Evolutionary conservation across 1,140 invertebrate species (phyloP), one percentile per base, ranked within the genome.

Genomic region (Papilio polytes): DNA sequence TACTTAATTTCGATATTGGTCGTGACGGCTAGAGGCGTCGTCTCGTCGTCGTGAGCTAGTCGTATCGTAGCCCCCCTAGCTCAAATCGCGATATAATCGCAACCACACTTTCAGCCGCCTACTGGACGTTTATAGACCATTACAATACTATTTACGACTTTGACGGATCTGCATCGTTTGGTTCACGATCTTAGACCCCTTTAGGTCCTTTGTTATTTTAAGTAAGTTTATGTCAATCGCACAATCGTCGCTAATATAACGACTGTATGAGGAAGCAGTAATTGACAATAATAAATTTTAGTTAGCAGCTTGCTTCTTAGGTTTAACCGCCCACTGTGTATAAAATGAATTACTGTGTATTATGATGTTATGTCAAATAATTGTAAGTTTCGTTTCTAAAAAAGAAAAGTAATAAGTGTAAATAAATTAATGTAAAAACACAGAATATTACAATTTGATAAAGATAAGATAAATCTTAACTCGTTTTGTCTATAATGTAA

Each of bases 51-150:
- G 20, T 63, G 82, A 82, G 81, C 13, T 81, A 80, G 84, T 84
- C 86, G 82, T 80, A 79, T 84, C 87, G 82, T 80, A 80, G 80
- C 81, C 83, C 84, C 82, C 74, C 74, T 26, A 80, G 83, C 82
- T 77, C 83, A 83, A 82, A 85, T 82, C 73, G 76, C 80, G 87
- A 88, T 89, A 86, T 84, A 80, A 87, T 90, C 88, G 81, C 83
- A 70, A 79, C 84, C 80, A 84, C 84, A 85, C 82, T 83, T 85
- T 83, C 82, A 85, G 80, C 82, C 81, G 83, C 84, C 77, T 80
- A 77, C 78, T 74, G 74, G 82, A 86, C 83, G 74, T 87, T 87
- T 85, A 87, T 87, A 84, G 85, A 78, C 86, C 82, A 87, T 87
- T 87, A 86, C 81, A 73, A 51, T 74, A 20, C 80, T 87, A 86